phyloP scores from a whole-genome alignment of 2,888 invertebrate genomes.

The Orchesella flavescens region DNA sequence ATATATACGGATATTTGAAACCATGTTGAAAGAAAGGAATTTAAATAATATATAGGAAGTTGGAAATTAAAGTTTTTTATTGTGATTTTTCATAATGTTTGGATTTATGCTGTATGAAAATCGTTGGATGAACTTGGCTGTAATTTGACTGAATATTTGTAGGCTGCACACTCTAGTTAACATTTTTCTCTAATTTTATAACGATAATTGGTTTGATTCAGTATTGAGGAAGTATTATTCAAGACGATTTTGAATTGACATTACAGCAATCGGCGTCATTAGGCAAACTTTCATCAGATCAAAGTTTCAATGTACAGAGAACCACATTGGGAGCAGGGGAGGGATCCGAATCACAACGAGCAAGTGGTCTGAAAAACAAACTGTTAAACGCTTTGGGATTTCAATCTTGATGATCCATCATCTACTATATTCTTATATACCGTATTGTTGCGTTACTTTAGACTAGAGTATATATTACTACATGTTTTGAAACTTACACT shows the following conservation, averaged over 20 bases:
- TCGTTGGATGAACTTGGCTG: no score
- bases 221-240: neutral
- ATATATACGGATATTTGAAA: no score
- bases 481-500: conserved; percentile 15
- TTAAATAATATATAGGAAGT: no score
- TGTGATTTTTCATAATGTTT: no score
- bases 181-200: no score
- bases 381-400: conserved; percentile 89
- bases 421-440: conserved; percentile 59
- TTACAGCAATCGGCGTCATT: conserved; percentile 73
- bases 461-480: conserved; percentile 13
- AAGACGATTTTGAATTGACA: conserved; percentile 59
- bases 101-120: no score
- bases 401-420: conserved; percentile 77
- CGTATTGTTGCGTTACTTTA: conserved; percentile 45
- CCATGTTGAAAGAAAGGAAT: no score
- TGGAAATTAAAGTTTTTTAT: no score
- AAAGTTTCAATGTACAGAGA: conserved; percentile 73
- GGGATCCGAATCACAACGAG: conserved; percentile 80
- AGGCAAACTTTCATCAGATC: conserved; percentile 71
- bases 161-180: no score
- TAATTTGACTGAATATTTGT: no score
- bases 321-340: conserved; percentile 71
- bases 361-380: conserved; percentile 84
- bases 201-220: no score